These are phyloP conservation scores for Drosophila mayri DNA, from an alignment of 1,140 invertebrate species.

Conservation along the genomic window DNA sequence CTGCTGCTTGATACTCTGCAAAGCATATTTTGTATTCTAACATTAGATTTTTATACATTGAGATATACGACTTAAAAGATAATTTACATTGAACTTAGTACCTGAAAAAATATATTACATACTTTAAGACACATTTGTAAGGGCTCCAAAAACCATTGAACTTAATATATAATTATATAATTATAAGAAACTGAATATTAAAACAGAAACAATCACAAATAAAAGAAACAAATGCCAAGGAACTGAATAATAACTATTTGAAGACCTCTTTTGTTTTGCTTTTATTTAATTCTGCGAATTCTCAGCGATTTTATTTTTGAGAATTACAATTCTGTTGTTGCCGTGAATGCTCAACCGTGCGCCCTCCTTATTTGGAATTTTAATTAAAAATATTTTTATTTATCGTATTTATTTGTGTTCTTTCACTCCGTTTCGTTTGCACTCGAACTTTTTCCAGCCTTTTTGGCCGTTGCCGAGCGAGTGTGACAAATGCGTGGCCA, in stretches of 20 bases:
- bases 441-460: conserved; percentile 13
- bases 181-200: not conserved
- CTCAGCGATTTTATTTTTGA: conserved; percentile 1
- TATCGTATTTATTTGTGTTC: conserved; percentile 71
- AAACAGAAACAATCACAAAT: not conserved
- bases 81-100: not conserved
- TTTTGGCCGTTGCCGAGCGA: conserved; percentile 49
- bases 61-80: not conserved
- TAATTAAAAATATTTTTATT: conserved; percentile 81
- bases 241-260: not conserved
- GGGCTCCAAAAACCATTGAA: not conserved
- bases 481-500: conserved; percentile 78
- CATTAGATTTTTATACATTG: not conserved
- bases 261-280: not conserved
- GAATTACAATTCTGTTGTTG: conserved; percentile 16
- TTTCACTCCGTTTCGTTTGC: conserved; percentile 8
- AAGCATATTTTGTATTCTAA: not conserved
- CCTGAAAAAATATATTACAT: too few relatives aligned
- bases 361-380: conserved; percentile 56
- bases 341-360: conserved; percentile 8
- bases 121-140: not conserved
- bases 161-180: not conserved
- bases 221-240: not conserved
- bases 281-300: not conserved
- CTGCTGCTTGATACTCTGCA: not conserved